A percentile compares a stretch with the other conserved stretches of the same genome.
phyloP scores from a whole-genome alignment of 2,113 vertebrate genomes.

The Pongo pygmaeus region DNA sequence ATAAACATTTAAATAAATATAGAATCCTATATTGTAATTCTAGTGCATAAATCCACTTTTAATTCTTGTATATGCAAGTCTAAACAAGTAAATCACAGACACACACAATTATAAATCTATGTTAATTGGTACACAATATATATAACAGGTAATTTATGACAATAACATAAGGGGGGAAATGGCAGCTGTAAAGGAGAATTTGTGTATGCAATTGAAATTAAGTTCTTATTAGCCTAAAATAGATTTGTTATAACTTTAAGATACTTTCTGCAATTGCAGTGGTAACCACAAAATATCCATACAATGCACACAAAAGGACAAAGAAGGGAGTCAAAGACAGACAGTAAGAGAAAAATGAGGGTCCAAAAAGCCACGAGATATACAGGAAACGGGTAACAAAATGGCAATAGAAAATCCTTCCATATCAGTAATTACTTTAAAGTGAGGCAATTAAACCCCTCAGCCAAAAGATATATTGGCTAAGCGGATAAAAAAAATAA shows the following conservation, averaged over 20 bases:
- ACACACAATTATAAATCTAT: background rate
- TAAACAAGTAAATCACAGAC: background rate
- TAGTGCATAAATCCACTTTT: background rate
- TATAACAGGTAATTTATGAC: background rate
- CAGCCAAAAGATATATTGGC: background rate
- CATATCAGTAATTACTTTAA: background rate
- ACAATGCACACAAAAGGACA: background rate
- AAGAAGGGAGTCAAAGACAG: background rate
- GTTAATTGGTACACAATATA: background rate
- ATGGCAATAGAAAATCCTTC: background rate
- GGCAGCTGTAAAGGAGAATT: background rate
- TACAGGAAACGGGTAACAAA: background rate
- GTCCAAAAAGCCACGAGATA: background rate
- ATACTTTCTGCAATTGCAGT: background rate
- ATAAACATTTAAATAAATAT: background rate
- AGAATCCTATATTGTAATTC: background rate
- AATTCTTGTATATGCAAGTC: background rate
- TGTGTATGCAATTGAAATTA: background rate
- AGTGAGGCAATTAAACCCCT: background rate
- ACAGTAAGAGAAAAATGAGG: background rate
- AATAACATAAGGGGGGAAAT: background rate
- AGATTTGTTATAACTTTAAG: background rate
- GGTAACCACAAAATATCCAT: background rate
- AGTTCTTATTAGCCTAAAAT: background rate
- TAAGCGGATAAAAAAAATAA: background rate